Conservation (phyloP, 2,797 vertebrate genomes). For the Danio jaintianensis region DNA sequence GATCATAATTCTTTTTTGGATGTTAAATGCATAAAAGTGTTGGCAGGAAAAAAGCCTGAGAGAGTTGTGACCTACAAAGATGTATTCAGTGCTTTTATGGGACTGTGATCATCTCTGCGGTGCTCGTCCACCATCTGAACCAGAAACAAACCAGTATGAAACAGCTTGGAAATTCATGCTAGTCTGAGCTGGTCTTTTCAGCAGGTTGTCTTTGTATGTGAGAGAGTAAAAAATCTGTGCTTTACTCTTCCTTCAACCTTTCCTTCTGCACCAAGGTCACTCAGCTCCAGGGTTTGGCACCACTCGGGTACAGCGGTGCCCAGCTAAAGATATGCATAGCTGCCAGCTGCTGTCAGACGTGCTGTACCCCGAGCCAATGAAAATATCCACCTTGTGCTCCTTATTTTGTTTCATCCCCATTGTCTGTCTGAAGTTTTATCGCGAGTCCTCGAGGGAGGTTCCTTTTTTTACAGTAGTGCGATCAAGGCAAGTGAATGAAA, state of each 20-base stretch:
- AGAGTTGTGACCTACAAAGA: not conserved
- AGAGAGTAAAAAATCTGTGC: constrained; percentile 36
- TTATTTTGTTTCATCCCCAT: constrained; percentile 6
- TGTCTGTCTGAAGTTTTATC: not conserved
- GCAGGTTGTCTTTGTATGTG: constrained; percentile 11
- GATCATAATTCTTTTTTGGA: not conserved
- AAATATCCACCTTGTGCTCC: constrained; percentile 16
- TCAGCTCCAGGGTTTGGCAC: constrained; percentile 60
- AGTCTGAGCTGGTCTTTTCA: constrained; percentile 14
- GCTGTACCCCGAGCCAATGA: constrained; percentile 26
- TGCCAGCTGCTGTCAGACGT: constrained; percentile 51
- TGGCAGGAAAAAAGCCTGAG: not conserved
- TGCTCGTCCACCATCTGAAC: not conserved
- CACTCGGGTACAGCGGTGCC: constrained; percentile 62
- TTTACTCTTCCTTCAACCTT: constrained; percentile 55
- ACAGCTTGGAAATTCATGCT: constrained; percentile 7
- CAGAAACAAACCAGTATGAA: not conserved
- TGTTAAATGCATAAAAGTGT: not conserved
- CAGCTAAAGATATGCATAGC: constrained; percentile 39
- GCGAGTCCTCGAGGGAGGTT: constrained; percentile 34
- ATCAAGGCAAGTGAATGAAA: constrained; percentile 36
- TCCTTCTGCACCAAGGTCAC: constrained; percentile 74
- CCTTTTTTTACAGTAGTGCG: constrained; percentile 19
- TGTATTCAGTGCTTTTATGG: not conserved
- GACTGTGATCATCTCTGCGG: not conserved